A percentile compares a stretch with the other conserved stretches of the same genome.
Conservation (phyloP, 2,113 vertebrate genomes). For the Polypterus bichir region DNA sequence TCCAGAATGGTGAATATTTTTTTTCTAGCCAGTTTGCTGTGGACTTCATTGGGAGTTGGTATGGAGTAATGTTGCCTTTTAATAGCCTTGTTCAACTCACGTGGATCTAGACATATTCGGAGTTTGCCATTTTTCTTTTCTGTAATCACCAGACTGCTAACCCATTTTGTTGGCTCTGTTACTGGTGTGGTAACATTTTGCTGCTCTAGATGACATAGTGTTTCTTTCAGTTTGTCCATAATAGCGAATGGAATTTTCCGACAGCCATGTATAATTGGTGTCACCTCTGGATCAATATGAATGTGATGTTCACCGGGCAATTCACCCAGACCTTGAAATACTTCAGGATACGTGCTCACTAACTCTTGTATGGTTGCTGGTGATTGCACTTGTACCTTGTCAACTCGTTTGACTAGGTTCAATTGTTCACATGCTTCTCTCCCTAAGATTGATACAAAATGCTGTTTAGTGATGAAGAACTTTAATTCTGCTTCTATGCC, state of each 20-base stretch:
- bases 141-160: slow-evolving; percentile 2
- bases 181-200: too few relatives aligned
- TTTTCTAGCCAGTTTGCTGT: slow-evolving; percentile 6
- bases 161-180: slow-evolving; percentile 5
- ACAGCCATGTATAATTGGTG: slow-evolving; percentile 8
- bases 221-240: slow-evolving; percentile 7
- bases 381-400: too few relatives aligned
- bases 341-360: too few relatives aligned
- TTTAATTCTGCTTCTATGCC: too few relatives aligned
- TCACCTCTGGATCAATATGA: slow-evolving; percentile 5
- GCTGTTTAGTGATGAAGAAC: too few relatives aligned
- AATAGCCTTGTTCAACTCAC: slow-evolving; percentile 3
- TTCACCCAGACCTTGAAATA: too few relatives aligned
- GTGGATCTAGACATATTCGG: slow-evolving; percentile 2
- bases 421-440: too few relatives aligned
- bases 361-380: too few relatives aligned
- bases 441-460: too few relatives aligned
- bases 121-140: neutral
- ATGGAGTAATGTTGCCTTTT: slow-evolving; percentile 14
- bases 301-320: too few relatives aligned
- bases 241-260: slow-evolving; percentile 13
- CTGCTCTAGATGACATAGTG: slow-evolving; percentile 3
- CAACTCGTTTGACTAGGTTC: too few relatives aligned
- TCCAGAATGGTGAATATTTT: slow-evolving; percentile 17
- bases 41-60: slow-evolving; percentile 12